Percentiles rank a stretch among this genome's conserved stretches.
phyloP scores from a whole-genome alignment of 2,113 vertebrate species.

The Pantherophis guttatus region DNA sequence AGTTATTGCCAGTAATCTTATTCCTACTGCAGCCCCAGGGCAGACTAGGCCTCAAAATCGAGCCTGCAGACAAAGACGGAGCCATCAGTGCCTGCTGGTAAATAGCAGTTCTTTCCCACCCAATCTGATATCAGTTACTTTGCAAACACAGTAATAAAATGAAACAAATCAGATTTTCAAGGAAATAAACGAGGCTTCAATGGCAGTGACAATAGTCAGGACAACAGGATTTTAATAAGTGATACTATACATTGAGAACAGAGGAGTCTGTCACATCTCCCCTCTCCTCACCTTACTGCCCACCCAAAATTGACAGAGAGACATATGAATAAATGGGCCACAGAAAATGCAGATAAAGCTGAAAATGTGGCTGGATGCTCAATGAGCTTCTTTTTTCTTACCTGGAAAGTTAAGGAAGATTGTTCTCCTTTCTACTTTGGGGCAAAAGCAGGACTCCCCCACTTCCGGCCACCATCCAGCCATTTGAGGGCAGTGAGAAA shows the following conservation, averaged over 20 bases:
- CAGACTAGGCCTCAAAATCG: conserved; percentile 78
- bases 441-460: not conserved
- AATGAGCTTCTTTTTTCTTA: not conserved
- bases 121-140: conserved; percentile 86
- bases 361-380: not conserved
- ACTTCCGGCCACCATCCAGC: not conserved
- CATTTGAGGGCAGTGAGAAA: not conserved
- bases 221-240: conserved; percentile 83
- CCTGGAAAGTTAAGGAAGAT: not conserved
- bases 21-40: conserved; percentile 84
- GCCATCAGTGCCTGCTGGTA: conserved; percentile 81
- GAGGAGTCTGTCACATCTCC: conserved; percentile 31
- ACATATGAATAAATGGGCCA: not conserved
- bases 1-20: conserved; percentile 93
- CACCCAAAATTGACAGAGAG: not conserved
- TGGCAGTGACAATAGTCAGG: conserved; percentile 81
- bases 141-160: conserved; percentile 88
- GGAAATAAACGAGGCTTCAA: conserved; percentile 88
- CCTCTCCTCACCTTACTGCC: not conserved
- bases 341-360: not conserved
- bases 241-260: conserved; percentile 65
- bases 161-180: conserved; percentile 90
- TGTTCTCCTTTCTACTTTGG: not conserved
- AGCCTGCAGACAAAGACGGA: conserved; percentile 83
- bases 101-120: conserved; percentile 83